Percentiles rank a stretch among this genome's conserved stretches.
phyloP scores from a whole-genome alignment of 2,113 vertebrate species.

The Natator depressus region DNA sequence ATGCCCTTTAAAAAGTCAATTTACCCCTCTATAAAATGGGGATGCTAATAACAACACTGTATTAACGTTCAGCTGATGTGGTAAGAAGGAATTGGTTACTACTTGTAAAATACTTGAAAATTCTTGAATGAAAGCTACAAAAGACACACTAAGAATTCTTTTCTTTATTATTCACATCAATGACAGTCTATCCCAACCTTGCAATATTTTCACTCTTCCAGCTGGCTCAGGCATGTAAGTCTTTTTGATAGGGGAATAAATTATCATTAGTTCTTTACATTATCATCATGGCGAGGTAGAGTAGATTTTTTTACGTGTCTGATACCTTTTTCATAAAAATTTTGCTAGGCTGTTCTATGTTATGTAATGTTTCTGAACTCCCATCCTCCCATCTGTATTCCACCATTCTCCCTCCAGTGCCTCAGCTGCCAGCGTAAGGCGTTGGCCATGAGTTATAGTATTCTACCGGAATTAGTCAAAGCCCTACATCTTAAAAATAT shows the following conservation, averaged over 20 bases:
- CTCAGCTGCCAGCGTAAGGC: background rate
- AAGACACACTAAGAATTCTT: slow-evolving; percentile 5
- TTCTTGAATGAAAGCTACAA: background rate
- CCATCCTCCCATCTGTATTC: background rate
- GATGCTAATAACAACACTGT: background rate
- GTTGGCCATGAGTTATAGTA: background rate
- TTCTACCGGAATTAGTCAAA: background rate
- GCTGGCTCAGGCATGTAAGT: background rate
- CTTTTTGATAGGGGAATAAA: background rate
- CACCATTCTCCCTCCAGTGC: background rate
- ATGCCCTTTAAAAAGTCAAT: slow-evolving; percentile 7
- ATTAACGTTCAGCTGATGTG: background rate
- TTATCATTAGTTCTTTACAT: background rate
- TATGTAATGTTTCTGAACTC: background rate
- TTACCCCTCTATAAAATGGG: background rate
- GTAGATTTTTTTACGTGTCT: background rate
- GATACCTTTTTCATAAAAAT: background rate
- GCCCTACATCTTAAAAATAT: background rate
- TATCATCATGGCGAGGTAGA: background rate
- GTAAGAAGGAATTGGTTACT: slow-evolving; percentile 39
- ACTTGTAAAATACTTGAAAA: slow-evolving; percentile 18
- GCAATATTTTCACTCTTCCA: background rate
- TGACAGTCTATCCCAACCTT: background rate
- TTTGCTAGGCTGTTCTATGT: background rate
- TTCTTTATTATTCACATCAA: background rate